A percentile compares a stretch with the other conserved stretches of the same genome.
phyloP scores from a whole-genome alignment of 1,140 invertebrate genomes.

The Nixonia krombeini region DNA sequence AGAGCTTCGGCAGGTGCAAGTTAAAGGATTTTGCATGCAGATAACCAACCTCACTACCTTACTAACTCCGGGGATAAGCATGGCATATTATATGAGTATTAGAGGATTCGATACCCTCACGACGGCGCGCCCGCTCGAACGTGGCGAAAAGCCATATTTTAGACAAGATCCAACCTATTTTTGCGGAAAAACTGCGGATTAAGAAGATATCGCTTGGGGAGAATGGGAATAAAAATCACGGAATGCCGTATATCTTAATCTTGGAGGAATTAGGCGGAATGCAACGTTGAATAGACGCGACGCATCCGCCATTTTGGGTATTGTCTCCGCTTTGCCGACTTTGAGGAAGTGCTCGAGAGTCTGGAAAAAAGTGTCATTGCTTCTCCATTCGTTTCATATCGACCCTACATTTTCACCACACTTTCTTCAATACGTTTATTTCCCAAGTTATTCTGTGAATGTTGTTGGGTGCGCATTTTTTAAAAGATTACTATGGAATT shows the following conservation, averaged over 20 bases:
- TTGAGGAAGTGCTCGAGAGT: background rate
- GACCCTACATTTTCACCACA: too few species aligned
- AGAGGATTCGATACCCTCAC: conserved; percentile 38
- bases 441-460: too few species aligned
- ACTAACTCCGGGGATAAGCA: conserved; percentile 44
- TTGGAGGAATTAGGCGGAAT: conserved; percentile 14
- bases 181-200: conserved; percentile 14
- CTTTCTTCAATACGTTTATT: too few species aligned
- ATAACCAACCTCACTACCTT: conserved; percentile 40
- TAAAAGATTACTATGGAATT: too few species aligned
- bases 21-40: conserved; percentile 43
- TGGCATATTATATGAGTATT: conserved; percentile 46
- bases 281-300: background rate
- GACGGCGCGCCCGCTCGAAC: conserved; percentile 13
- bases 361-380: background rate
- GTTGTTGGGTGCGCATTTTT: too few species aligned
- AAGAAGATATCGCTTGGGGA: conserved; percentile 23
- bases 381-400: too few species aligned
- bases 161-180: conserved; percentile 6
- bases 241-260: conserved; percentile 11
- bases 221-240: conserved; percentile 11
- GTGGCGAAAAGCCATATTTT: conserved; percentile 38
- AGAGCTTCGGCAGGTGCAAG: conserved; percentile 37
- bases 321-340: background rate
- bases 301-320: background rate